These are phyloP conservation scores for Cosmorhoe ocellata DNA, from an alignment of 2,888 invertebrate genomes.

Conservation along the genomic window DNA sequence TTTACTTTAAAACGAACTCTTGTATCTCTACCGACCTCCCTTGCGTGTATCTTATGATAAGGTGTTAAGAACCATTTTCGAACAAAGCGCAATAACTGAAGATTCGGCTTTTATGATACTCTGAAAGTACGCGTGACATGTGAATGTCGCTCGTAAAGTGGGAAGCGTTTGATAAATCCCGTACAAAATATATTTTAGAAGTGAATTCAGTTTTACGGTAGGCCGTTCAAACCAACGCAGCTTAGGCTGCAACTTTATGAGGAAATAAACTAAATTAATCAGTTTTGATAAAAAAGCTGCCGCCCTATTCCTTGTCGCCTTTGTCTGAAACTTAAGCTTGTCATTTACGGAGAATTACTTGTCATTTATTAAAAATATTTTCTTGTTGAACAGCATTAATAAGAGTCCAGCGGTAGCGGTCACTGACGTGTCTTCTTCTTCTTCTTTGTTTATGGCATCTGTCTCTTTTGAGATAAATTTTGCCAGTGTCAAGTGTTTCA, in stretches of 20 bases:
- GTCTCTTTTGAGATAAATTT: no score
- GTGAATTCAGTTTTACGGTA: not conserved
- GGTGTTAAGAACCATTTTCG: conserved; percentile 1
- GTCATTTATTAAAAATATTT: no score
- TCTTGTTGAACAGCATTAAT: no score
- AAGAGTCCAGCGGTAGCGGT: no score
- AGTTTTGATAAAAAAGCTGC: conserved; percentile 21
- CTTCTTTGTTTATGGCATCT: no score
- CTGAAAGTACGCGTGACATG: conserved; percentile 21
- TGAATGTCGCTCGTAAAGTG: conserved; percentile 27
- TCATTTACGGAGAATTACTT: no score
- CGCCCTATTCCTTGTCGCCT: conserved; percentile 10
- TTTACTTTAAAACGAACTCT: not conserved
- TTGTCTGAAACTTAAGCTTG: not conserved
- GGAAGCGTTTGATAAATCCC: conserved; percentile 5
- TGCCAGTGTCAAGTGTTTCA: no score
- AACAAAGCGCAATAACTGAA: not conserved
- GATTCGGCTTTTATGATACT: conserved; percentile 12
- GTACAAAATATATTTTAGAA: conserved; percentile 12
- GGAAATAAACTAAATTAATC: conserved; percentile 22
- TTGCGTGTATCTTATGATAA: conserved; percentile 2
- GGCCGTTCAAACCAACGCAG: conserved; percentile 1
- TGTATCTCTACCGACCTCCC: not conserved
- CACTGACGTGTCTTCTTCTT: no score
- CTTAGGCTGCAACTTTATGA: conserved; percentile 17